Evolutionary conservation across 2,797 vertebrate genomes (phyloP).

Genomic region (Chelon labrosus): DNA sequence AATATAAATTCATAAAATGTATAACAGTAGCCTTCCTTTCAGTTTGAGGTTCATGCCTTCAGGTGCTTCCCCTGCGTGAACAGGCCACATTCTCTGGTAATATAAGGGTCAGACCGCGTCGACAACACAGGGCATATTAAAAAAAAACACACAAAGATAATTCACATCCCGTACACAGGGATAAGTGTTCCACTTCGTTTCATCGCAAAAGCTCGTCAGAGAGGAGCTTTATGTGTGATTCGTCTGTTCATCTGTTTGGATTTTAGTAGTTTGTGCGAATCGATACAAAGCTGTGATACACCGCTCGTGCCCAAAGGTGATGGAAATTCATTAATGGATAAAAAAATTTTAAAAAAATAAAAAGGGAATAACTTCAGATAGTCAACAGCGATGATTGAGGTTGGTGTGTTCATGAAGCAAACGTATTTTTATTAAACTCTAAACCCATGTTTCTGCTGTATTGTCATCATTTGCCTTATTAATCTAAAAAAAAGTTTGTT

Average conservation of each 20-base stretch:
- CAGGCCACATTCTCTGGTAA: neutral
- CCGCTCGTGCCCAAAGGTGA: constrained; percentile 10
- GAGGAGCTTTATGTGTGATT: neutral
- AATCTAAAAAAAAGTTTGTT: neutral
- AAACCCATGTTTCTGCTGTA: neutral
- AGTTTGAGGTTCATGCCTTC: neutral
- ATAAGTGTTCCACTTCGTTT: neutral
- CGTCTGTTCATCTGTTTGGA: neutral
- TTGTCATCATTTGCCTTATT: neutral
- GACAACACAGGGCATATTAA: neutral
- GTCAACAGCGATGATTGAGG: neutral
- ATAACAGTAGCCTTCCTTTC: neutral
- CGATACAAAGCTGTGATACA: constrained; percentile 3
- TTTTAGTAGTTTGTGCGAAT: neutral
- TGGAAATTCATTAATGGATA: neutral
- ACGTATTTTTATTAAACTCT: constrained; percentile 29
- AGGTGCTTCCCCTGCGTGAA: neutral
- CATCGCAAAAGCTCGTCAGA: neutral
- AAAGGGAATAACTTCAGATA: neutral
- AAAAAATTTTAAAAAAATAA: neutral
- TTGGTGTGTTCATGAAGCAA: constrained; percentile 9
- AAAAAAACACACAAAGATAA: neutral
- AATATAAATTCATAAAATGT: too few species aligned
- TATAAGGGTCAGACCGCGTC: neutral
- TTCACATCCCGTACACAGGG: neutral